phyloP scores from a whole-genome alignment of 2,888 invertebrate species.

The Pachydiplax longipennis region DNA sequence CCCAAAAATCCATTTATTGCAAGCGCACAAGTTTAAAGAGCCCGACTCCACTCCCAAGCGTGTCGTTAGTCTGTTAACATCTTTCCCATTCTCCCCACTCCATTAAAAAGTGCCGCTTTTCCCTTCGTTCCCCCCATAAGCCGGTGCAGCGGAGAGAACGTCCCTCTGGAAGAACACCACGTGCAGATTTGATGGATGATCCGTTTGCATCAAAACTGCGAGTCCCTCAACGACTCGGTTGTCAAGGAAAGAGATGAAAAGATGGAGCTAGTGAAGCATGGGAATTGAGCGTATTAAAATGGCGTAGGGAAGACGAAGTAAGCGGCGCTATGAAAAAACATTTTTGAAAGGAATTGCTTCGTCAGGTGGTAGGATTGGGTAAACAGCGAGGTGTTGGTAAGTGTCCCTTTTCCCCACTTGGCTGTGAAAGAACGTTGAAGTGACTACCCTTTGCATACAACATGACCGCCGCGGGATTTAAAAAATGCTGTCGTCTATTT shows the following conservation, averaged over 20 bases:
- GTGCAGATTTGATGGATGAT: not conserved
- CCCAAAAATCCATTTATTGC: not conserved
- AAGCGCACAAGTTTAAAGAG: not conserved
- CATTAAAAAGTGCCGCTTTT: not conserved
- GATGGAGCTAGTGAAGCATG: not conserved
- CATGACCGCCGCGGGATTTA: too few species aligned
- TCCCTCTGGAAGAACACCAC: not conserved
- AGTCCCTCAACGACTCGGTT: not conserved
- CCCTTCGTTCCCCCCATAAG: not conserved
- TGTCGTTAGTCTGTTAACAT: not conserved
- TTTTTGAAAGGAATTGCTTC: not conserved
- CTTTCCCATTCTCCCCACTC: not conserved
- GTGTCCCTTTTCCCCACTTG: too few species aligned
- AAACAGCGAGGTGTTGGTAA: not conserved
- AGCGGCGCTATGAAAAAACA: not conserved
- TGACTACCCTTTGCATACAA: too few species aligned
- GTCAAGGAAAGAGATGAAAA: not conserved
- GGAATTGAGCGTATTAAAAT: not conserved
- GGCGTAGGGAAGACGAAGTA: not conserved
- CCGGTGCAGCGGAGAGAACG: not conserved
- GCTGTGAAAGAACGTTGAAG: too few species aligned
- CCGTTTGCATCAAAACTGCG: not conserved
- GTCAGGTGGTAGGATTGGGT: not conserved
- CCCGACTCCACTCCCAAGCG: not conserved
- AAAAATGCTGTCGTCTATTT: too few species aligned